Conservation (phyloP, 2,888 invertebrate species). For the Magallana nippona region DNA sequence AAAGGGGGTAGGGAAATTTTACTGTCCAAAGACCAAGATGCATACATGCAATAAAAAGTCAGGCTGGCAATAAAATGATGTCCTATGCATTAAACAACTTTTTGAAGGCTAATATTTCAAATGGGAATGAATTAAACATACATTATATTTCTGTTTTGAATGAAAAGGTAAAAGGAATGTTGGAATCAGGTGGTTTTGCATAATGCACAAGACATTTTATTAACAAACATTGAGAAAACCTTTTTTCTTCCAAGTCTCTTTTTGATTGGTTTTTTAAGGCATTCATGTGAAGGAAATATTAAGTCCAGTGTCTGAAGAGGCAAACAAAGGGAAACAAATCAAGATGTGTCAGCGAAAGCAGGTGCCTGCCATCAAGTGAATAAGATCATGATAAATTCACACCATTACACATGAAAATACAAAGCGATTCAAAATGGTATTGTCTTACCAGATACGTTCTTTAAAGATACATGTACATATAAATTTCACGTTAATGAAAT, state of each 20-base stretch:
- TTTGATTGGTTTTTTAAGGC: constrained; percentile 38
- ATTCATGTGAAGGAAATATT: constrained; percentile 45
- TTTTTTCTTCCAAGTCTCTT: constrained; percentile 50
- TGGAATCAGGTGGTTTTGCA: constrained; percentile 38
- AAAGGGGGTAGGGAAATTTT: not conserved
- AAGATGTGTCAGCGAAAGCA: constrained; percentile 16
- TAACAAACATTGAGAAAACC: constrained; percentile 47
- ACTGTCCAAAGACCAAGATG: constrained; percentile 1
- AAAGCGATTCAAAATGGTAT: not conserved
- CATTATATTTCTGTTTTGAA: not conserved
- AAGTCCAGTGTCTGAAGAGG: constrained; percentile 52
- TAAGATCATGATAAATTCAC: not conserved
- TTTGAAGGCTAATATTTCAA: not conserved
- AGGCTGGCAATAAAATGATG: constrained; percentile 34
- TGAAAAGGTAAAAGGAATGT: not conserved
- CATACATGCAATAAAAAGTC: constrained; percentile 16
- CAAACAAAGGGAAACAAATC: constrained; percentile 15
- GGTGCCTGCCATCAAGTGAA: not conserved
- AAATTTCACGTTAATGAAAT: not conserved
- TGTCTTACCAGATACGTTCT: too few species aligned
- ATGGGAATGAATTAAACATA: not conserved
- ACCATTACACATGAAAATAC: not conserved
- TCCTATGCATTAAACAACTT: constrained; percentile 38
- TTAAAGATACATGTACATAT: too few species aligned
- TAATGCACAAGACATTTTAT: constrained; percentile 51